phyloP scores from a whole-genome alignment of 2,888 invertebrate species.

The Hirtodrosophila cameraria region DNA sequence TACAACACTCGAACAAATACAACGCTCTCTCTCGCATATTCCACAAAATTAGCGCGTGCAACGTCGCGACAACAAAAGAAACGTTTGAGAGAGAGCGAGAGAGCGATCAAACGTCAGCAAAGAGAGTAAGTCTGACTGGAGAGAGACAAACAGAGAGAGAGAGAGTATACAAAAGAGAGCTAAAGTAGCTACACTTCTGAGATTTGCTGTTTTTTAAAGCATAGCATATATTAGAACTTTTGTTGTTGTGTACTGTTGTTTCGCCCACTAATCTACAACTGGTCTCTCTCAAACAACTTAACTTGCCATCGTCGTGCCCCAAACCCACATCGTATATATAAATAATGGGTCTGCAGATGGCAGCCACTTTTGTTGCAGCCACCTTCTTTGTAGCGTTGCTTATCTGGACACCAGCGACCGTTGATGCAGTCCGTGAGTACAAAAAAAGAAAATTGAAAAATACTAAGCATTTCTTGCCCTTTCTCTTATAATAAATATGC shows the following conservation, averaged over 20 bases:
- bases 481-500: conserved; percentile 34
- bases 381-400: conserved; percentile 80
- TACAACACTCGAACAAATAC: conserved; percentile 20
- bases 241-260: conserved; percentile 52
- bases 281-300: conserved; percentile 14
- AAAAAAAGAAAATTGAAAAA: conserved; percentile 23
- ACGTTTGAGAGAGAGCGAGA: conserved; percentile 16
- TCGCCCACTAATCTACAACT: conserved; percentile 12
- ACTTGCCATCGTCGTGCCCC: background rate
- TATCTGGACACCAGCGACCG: conserved; percentile 80
- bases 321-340: conserved; percentile 43
- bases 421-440: conserved; percentile 84
- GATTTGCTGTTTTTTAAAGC: conserved; percentile 16
- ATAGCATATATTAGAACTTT: conserved; percentile 11
- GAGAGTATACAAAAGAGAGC: conserved; percentile 6
- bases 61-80: conserved; percentile 16
- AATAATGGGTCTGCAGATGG: conserved; percentile 84
- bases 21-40: conserved; percentile 4
- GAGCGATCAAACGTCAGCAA: conserved; percentile 33
- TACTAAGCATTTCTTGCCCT: background rate
- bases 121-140: conserved; percentile 79
- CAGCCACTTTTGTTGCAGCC: conserved; percentile 83
- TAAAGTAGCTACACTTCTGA: background rate
- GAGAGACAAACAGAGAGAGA: background rate
- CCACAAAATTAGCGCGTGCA: conserved; percentile 29